These are phyloP conservation scores for human DNA, from an alignment of 2,113 vertebrate genomes.

Conservation along the genomic window DNA sequence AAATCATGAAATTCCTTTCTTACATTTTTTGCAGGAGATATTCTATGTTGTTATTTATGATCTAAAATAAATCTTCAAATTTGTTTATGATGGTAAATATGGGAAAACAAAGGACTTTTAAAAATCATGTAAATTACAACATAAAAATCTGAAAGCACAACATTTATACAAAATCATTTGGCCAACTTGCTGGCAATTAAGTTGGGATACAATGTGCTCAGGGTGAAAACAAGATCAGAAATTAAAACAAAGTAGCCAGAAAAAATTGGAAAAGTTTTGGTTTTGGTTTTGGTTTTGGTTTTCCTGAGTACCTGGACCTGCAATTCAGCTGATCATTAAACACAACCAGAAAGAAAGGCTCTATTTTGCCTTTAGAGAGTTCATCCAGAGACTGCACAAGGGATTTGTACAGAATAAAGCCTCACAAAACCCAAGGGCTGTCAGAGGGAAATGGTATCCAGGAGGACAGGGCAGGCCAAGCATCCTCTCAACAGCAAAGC, in stretches of 20 bases:
- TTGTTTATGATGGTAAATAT: neutral
- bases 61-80: neutral
- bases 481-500: conserved; percentile 76
- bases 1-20: conserved; percentile 13
- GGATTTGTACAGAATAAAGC: conserved; percentile 67
- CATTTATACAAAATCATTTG: conserved; percentile 52
- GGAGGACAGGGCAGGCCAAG: conserved; percentile 76
- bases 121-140: conserved; percentile 21
- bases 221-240: conserved; percentile 27
- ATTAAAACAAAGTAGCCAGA: neutral
- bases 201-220: neutral
- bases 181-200: neutral
- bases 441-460: conserved; percentile 77
- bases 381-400: conserved; percentile 73
- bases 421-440: conserved; percentile 75
- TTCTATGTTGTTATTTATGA: neutral
- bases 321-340: conserved; percentile 43
- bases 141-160: conserved; percentile 33
- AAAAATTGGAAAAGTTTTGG: conserved; percentile 56
- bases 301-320: conserved; percentile 42
- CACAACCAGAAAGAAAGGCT: neutral
- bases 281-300: neutral
- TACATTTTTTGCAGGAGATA: neutral
- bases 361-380: conserved; percentile 46
- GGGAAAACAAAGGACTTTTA: neutral